Percentiles rank a stretch among this genome's conserved stretches.
These are phyloP conservation scores for Tiliqua scincoides DNA, from an alignment of 2,113 vertebrate species.

Conservation along the genomic window DNA sequence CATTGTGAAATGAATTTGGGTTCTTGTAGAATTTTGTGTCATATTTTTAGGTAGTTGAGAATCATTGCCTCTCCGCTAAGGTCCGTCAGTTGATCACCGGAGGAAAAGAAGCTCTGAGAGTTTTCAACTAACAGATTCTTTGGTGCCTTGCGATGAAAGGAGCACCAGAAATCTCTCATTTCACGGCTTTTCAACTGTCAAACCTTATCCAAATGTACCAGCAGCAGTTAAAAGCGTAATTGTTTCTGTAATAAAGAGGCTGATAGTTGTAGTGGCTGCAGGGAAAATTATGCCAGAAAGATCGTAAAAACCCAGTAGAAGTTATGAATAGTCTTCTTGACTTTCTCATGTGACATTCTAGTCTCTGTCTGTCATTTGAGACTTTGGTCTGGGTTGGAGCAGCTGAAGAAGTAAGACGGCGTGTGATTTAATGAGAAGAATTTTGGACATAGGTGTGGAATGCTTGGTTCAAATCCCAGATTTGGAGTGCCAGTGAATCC, in stretches of 20 bases:
- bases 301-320: background rate
- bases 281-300: constrained; percentile 15
- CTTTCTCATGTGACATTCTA: background rate
- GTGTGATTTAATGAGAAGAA: background rate
- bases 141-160: constrained; percentile 45
- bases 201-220: constrained; percentile 42
- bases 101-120: constrained; percentile 33
- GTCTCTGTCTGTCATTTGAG: background rate
- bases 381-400: background rate
- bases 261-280: background rate
- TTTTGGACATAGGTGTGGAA: background rate
- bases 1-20: no score
- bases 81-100: background rate
- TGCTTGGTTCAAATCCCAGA: background rate
- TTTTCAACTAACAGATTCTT: constrained; percentile 14
- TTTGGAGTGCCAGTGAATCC: background rate
- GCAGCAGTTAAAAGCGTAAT: constrained; percentile 36
- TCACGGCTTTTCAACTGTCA: constrained; percentile 41
- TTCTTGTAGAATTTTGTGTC: background rate
- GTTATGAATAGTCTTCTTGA: background rate
- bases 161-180: background rate
- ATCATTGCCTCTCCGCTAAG: background rate
- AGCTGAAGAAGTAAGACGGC: background rate
- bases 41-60: background rate
- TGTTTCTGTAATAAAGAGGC: constrained; percentile 37